These are phyloP conservation scores for Amblyornis subalaris DNA, from an alignment of 2,113 vertebrate genomes.

Conservation along the genomic window DNA sequence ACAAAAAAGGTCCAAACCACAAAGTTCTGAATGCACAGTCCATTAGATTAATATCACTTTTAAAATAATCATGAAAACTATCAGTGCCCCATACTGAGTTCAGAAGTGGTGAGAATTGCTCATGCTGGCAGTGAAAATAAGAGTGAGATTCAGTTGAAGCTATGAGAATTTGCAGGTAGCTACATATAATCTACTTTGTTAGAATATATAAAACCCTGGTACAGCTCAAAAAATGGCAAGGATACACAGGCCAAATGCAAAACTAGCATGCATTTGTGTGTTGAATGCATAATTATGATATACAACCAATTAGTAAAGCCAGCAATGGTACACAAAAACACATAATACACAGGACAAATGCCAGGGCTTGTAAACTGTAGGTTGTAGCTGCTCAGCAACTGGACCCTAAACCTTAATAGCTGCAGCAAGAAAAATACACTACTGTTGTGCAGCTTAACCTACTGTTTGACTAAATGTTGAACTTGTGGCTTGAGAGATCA, in stretches of 20 bases:
- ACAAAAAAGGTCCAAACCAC: neutral
- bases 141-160: neutral
- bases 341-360: rapidly evolving
- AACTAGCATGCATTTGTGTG: neutral
- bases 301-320: neutral
- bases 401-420: neutral
- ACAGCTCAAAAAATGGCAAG: neutral
- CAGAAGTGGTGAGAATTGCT: neutral
- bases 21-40: neutral
- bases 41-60: neutral
- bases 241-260: neutral
- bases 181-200: neutral
- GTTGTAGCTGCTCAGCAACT: neutral
- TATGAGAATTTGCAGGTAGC: neutral
- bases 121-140: neutral
- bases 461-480: neutral
- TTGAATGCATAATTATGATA: neutral
- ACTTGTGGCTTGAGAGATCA: neutral
- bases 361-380: neutral
- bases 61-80: neutral
- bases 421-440: neutral
- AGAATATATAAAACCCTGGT: neutral
- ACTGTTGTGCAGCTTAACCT: neutral
- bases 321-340: neutral
- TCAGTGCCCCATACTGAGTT: neutral